Evolutionary conservation across 2,888 invertebrate species (phyloP).

Genomic region (Mechanitis mazaeus): DNA sequence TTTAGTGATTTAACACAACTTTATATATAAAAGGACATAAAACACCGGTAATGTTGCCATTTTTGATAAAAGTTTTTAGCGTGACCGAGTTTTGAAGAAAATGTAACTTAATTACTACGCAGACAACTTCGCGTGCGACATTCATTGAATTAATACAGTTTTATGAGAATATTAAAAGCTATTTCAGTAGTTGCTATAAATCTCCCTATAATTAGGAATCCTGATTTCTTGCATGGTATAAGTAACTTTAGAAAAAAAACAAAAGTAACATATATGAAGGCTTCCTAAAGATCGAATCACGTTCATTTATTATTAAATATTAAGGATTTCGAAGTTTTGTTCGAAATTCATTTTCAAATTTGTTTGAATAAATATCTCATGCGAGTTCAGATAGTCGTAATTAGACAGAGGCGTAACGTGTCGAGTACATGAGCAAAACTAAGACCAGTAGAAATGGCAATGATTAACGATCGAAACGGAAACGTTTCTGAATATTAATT

Average conservation of each 20-base stretch:
- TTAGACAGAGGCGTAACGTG: conserved; percentile 26
- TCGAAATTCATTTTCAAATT: no score
- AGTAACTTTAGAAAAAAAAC: no score
- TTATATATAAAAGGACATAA: no score
- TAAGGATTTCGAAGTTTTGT: no score
- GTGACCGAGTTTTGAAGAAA: conserved; percentile 37
- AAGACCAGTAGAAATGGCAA: conserved; percentile 60
- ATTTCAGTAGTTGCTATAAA: conserved; percentile 2
- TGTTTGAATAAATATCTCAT: no score
- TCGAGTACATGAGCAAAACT: conserved; percentile 27
- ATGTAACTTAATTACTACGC: conserved; percentile 46
- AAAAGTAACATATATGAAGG: no score
- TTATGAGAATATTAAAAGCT: conserved; percentile 2
- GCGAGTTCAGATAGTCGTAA: conserved; percentile 10
- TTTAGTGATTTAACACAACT: no score
- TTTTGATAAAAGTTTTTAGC: conserved; percentile 7
- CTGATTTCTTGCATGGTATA: no score
- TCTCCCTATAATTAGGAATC: background rate
- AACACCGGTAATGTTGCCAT: no score
- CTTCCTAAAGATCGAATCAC: no score
- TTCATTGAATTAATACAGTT: conserved; percentile 8
- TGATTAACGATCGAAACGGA: conserved; percentile 72
- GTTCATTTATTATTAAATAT: no score
- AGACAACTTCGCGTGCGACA: conserved; percentile 38
- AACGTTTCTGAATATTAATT: conserved; percentile 76